Evolutionary conservation across 2,113 vertebrate species (phyloP).

Genomic region (Cheirogaleus medius): DNA sequence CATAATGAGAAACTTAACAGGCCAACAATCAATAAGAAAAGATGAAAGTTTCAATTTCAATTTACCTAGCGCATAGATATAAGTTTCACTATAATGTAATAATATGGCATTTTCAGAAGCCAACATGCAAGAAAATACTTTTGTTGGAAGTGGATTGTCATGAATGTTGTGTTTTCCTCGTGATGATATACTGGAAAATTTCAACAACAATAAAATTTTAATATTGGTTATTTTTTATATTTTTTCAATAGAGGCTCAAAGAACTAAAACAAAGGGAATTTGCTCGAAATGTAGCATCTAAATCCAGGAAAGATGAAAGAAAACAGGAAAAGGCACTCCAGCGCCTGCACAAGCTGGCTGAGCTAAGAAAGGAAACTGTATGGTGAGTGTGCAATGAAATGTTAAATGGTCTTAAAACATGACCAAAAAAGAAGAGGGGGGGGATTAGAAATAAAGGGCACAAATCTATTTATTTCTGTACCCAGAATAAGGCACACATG

Average conservation of each 20-base stretch:
- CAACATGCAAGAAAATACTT: neutral
- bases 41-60: neutral
- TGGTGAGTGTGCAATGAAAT: conserved; percentile 85
- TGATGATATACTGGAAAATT: neutral
- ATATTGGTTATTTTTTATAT: conserved; percentile 50
- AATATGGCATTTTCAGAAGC: neutral
- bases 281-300: conserved; percentile 92
- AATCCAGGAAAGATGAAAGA: conserved; percentile 91
- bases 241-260: conserved; percentile 91
- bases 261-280: conserved; percentile 97
- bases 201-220: neutral
- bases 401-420: conserved; percentile 37
- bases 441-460: neutral
- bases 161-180: neutral
- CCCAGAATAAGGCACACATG: neutral
- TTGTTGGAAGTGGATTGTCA: neutral
- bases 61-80: neutral
- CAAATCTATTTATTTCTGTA: neutral
- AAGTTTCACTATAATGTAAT: neutral
- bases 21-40: neutral
- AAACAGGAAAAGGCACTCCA: conserved; percentile 91
- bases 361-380: conserved; percentile 86
- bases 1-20: neutral
- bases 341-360: conserved; percentile 89
- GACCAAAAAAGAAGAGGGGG: neutral